Base-by-base conservation (phyloP, 2,113 vertebrate species). In the Rhinichthys klamathensis region DNA sequence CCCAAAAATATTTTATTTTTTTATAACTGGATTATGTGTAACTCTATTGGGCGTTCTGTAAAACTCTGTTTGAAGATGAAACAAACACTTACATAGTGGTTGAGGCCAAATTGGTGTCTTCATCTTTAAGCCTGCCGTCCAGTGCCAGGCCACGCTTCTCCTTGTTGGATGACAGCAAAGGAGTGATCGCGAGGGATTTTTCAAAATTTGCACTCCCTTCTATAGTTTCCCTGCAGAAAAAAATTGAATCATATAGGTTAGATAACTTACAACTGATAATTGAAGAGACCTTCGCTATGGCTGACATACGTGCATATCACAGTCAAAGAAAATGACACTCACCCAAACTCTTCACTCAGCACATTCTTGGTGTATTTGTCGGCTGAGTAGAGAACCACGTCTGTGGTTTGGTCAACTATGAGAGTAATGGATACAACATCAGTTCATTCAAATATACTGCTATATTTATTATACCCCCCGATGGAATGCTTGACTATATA, bases 101-200 rank as follows among this genome's bases (percentile, higher is more conserved):
- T 77, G 96, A 97, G 76, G 96, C 97, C 92, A 98, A 90, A 92
- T 98, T 98, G n/a, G 97, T 98, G 92, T 97, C 97, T 92, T 97
- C 95, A 0, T 98, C 96, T 90, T 96, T 99, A 78, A 98, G 95
- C 77, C 96, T 96, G 60, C 98, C 97, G 0, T 98, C 97, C 32
- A 99, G 91, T 1, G 97, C 92, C 58, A 99, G 92, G 18, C 96
- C 96, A 25, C 94, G 91, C 88, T 97, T 97, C 91, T 97, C 94
- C 4, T 94, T 96, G 92, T 97, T 97, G 3, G 91, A 84, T 0
- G 88, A 0, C 86, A 99, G 91, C 15, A 75, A 0, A 3, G 97
- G 97, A 1, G 89, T 96, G 87, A 98, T 88, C 0, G 8, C 7
- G 84, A 97, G 93, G 0, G 91, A 93, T 81, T 95, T 96, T 2